Evolutionary conservation across 2,113 vertebrate genomes (phyloP), one percentile per base, ranked within the genome.

Genomic region (Fregetta grallaria): DNA sequence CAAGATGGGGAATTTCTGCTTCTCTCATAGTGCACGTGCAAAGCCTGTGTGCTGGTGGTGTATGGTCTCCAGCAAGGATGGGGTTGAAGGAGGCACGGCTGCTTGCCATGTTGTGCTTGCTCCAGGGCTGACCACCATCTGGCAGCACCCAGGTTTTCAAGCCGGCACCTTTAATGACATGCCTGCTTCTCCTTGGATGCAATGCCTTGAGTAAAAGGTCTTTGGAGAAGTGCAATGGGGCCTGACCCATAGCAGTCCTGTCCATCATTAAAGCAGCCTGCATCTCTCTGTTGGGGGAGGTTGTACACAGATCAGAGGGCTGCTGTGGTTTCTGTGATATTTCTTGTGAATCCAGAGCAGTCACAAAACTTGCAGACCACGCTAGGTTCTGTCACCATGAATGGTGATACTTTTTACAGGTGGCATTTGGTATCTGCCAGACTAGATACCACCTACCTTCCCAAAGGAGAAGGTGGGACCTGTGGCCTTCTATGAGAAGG

Each of bases 21-120:
- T 29, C 8, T 58, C 15, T n/a, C 0, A 0, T 6, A 12, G 38
- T 15, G 14, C 45, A n/a, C 4, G 2, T 72, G 67, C 30, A 56
- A 61, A 47, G 27, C 29, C 50, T 30, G 9, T 16, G 29, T 56
- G 36, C 30, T 88, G 58, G 36, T 86, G 72, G n/a, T 38, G 13
- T 72, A 7, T 15, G 26, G 44, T 63, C 32, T 50, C 42, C 40
- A 75, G 29, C 29, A 59, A 32, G 47, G 56, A 56, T 45, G 26
- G 27, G 4, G 9, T 18, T 80, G 89, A 80, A 85, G 36, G 40
- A 88, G 29, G 2, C 22, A 29, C 2, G 2, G 29, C 65, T 70
- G 4, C 7, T 66, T 79, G 19, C 6, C 9, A 0, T 2, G 15
- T 32, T 58, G 13, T 23, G 10, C 2, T 53, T 70, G 7, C 62